Conservation (phyloP, 2,797 vertebrate species). For the Pseudochirops corinnae region DNA sequence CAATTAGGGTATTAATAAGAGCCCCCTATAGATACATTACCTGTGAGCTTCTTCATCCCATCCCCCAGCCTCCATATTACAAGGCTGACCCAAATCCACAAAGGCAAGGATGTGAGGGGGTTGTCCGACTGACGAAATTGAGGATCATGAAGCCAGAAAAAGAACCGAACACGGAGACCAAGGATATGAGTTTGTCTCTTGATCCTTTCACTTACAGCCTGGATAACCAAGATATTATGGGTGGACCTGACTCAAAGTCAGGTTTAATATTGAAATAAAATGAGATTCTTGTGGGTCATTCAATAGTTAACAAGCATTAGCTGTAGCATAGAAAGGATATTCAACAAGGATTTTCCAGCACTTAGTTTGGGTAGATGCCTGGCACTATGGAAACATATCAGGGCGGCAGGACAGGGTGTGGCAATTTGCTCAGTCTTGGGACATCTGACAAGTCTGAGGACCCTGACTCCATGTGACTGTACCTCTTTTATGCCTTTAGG, state of each 20-base stretch:
- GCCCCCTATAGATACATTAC: background rate
- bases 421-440: background rate
- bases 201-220: background rate
- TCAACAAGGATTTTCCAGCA: background rate
- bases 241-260: background rate
- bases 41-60: background rate
- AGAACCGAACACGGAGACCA: background rate
- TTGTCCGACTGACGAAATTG: background rate
- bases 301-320: background rate
- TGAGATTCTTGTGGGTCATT: background rate
- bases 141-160: background rate
- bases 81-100: background rate
- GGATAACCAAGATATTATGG: no score
- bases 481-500: background rate
- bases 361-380: background rate
- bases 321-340: background rate
- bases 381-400: background rate
- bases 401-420: no score
- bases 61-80: background rate
- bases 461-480: background rate
- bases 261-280: background rate
- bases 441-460: background rate
- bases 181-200: background rate
- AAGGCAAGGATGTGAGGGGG: background rate
- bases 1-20: background rate